Conservation (phyloP, 2,113 vertebrate species). For the Rostratula benghalensis region DNA sequence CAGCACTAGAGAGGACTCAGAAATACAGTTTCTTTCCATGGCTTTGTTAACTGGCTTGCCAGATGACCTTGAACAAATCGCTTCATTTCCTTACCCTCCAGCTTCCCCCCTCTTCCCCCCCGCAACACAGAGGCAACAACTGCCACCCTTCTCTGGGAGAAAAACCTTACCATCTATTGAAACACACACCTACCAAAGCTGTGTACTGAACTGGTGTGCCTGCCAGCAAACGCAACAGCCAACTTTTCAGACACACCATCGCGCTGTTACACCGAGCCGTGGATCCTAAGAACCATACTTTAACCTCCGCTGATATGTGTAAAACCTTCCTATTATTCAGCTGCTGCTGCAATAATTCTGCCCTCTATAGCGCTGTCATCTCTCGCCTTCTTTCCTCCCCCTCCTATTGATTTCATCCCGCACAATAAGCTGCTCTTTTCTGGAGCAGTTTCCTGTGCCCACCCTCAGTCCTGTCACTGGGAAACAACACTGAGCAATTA, state of each 20-base stretch:
- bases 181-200: rapidly evolving
- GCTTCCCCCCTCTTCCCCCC: not conserved
- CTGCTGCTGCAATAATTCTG: not conserved
- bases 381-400: not conserved
- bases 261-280: not conserved
- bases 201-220: not conserved
- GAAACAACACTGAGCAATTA: not conserved
- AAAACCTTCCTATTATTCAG: not conserved
- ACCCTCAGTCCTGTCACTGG: not conserved
- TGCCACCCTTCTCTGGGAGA: not conserved
- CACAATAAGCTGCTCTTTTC: not conserved
- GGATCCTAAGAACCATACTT: not conserved
- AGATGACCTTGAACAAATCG: not conserved
- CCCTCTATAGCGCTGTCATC: not conserved
- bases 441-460: not conserved
- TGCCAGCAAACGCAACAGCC: not conserved
- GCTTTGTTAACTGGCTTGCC: not conserved
- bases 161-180: not conserved
- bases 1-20: rapidly evolving
- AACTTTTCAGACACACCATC: not conserved
- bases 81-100: not conserved
- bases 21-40: not conserved
- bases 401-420: not conserved
- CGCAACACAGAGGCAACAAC: not conserved
- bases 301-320: rapidly evolving